Evolutionary conservation across 2,888 invertebrate species (phyloP).

Genomic region (Eristalis arbustorum): DNA sequence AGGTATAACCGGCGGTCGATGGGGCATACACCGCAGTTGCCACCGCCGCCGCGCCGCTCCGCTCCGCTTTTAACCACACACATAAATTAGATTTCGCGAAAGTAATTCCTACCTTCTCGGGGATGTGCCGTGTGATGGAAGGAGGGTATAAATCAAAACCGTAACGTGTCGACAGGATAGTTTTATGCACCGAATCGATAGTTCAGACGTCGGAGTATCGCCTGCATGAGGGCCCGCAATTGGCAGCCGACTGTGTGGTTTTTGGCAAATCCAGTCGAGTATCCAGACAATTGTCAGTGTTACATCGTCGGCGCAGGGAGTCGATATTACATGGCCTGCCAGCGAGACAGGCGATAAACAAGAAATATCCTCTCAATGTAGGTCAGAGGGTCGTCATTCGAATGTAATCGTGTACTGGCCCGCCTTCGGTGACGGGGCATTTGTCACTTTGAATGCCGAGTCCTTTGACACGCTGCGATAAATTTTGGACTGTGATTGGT

Average conservation of each 20-base stretch:
- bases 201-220: conserved; percentile 27
- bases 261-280: background rate
- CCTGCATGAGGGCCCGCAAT: conserved; percentile 50
- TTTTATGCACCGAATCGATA: conserved; percentile 65
- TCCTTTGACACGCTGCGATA: too few relatives aligned
- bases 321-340: background rate
- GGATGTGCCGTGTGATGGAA: conserved; percentile 9
- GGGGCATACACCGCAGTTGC: background rate
- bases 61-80: conserved; percentile 2
- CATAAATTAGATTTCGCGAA: conserved; percentile 40
- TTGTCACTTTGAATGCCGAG: too few relatives aligned
- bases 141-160: conserved; percentile 55
- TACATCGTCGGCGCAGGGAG: background rate
- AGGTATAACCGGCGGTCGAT: background rate
- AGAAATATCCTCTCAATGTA: background rate
- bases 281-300: background rate
- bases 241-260: conserved; percentile 53
- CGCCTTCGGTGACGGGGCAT: too few relatives aligned
- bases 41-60: background rate
- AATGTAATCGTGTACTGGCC: too few relatives aligned
- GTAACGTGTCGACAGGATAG: conserved; percentile 50
- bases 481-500: too few relatives aligned
- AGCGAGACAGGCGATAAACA: background rate
- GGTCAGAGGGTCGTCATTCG: background rate
- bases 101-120: conserved; percentile 12